phyloP scores from a whole-genome alignment of 2,888 invertebrate genomes.

The Caenorhabditis becei region DNA sequence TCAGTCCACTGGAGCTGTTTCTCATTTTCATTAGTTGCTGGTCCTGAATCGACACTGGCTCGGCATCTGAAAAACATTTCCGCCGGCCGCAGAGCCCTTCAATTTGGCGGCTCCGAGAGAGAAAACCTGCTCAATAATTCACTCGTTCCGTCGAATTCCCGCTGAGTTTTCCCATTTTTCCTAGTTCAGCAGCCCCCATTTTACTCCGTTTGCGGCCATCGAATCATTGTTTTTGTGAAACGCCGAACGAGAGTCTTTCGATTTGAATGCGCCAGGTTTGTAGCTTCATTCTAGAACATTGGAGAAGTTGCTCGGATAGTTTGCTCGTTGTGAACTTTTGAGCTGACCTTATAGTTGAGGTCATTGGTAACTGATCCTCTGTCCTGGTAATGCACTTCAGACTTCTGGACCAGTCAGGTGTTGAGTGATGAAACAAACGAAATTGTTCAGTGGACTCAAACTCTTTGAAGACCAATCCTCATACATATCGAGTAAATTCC shows the following conservation, averaged over 20 bases:
- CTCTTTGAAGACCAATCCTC: background rate
- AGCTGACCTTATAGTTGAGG: no score
- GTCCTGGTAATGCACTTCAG: no score
- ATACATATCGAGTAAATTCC: background rate
- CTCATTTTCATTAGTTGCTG: conserved; percentile 4
- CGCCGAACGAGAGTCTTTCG: background rate
- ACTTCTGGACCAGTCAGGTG: no score
- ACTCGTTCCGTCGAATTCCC: conserved; percentile 50
- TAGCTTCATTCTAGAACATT: background rate
- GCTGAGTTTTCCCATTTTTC: conserved; percentile 10
- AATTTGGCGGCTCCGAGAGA: conserved; percentile 22
- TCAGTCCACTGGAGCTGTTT: background rate
- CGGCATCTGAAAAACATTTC: conserved; percentile 20
- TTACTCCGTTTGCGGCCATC: background rate
- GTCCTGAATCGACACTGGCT: background rate
- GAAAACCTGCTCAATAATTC: conserved; percentile 51
- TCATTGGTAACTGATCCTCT: no score
- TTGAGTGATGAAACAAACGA: no score
- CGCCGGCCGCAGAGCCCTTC: background rate
- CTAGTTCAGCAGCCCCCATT: conserved; percentile 8
- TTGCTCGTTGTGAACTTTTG: no score
- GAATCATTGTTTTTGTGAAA: conserved; percentile 6
- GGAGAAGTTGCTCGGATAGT: background rate
- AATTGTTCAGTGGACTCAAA: no score
- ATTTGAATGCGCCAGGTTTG: background rate